Evolutionary conservation across 1,140 invertebrate genomes (phyloP), one percentile per base, ranked within the genome.

Genomic region (Drosophila teissieri): DNA sequence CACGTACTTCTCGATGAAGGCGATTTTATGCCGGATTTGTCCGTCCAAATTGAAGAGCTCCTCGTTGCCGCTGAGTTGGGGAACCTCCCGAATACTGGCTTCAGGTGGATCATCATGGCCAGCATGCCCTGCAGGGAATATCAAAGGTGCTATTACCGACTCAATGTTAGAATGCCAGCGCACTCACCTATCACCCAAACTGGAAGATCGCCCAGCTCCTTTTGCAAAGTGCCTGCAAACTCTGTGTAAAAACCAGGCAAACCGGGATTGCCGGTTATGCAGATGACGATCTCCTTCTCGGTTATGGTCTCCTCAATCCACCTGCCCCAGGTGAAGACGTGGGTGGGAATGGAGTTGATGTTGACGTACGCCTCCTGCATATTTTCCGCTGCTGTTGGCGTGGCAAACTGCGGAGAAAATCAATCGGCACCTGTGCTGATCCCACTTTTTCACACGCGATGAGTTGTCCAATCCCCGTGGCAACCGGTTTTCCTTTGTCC

Each of bases 1-100:
- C 56, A 97, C 93, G 81, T 95, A 95, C 62, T 95, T 93, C 61
- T 94, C 93, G 44, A 98, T 95, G 91, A 98, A 97, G 46, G 94
- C 93, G 12, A 94, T 78, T 93, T 98, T 98, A 88, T 98, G 96
- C n/a, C 94, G 80, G n/a, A 96, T 93, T 93, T 98, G 97, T 7
- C 95, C 96, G 58, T 95, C 90, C 17, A 98, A 83, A 70, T 94
- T 93, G 91, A 95, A 97, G 27, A 95, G 78, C 52, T 94, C 84
- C 64, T 93, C 92, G 80, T 95, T 93, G 14, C 93, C 93, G 68
- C 92, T 81, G 3, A 94, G 86, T 17, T 92, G 80, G 2, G 94
- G 94, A 54, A 94, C 91, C 62, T 84, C 80, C 3, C 77, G 62
- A 19, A 90, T 73, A 12, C 93, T 84, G 39, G 92, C 92, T 46